These are phyloP conservation scores for Spatulosminthurus flaviceps DNA, from an alignment of 2,888 invertebrate genomes.

Conservation along the genomic window DNA sequence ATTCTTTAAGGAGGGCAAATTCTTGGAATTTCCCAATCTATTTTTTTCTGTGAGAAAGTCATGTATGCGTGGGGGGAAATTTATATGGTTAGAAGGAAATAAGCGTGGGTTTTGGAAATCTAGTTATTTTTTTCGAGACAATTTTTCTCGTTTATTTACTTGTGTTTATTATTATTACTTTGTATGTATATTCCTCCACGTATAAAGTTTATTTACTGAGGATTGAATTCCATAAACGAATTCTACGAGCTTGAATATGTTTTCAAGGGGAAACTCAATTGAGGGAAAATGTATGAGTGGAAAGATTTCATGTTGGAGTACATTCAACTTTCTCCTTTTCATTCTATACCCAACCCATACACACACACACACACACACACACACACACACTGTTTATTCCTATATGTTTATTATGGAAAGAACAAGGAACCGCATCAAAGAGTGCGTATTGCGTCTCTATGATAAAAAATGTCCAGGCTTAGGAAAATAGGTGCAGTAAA, in stretches of 20 bases:
- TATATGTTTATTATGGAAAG: too few species aligned
- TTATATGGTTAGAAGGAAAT: too few species aligned
- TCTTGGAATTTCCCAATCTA: too few species aligned
- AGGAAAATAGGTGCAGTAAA: not conserved
- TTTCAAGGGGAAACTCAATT: not conserved
- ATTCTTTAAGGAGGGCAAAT: too few species aligned
- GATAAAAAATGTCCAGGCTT: not conserved
- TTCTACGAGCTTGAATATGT: not conserved
- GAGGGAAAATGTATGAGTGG: not conserved
- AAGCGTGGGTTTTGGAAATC: not conserved
- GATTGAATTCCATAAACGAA: constrained; percentile 6
- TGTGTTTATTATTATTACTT: not conserved
- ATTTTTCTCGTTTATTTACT: not conserved
- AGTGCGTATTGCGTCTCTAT: not conserved
- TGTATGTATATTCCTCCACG: too few species aligned
- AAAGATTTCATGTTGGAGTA: not conserved
- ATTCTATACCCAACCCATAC: too few species aligned
- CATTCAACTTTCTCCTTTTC: too few species aligned
- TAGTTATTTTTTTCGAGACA: not conserved
- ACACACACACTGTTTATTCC: too few species aligned
- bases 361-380: too few species aligned
- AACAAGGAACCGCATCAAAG: not conserved
- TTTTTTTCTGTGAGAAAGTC: too few species aligned
- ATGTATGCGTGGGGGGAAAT: too few species aligned
- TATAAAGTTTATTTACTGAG: not conserved